Evolutionary conservation across 1,140 invertebrate species (phyloP).

Genomic region (Argopecten irradians): DNA sequence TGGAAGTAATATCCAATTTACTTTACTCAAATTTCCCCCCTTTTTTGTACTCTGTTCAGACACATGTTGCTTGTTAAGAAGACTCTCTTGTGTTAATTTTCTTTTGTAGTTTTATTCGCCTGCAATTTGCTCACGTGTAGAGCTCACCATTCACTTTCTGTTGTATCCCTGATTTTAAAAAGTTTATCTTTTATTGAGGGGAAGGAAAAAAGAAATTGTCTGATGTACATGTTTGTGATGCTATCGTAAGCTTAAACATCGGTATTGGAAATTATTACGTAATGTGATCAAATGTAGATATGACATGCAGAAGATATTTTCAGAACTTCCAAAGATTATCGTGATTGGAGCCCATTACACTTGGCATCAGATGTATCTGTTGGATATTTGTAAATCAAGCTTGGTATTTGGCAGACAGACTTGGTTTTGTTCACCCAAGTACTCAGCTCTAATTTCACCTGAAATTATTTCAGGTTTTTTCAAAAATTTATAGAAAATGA

Average conservation of each 20-base stretch:
- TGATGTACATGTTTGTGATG: neutral
- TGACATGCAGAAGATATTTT: neutral
- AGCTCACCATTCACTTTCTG: neutral
- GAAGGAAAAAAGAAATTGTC: neutral
- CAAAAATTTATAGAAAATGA: neutral
- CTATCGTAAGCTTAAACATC: neutral
- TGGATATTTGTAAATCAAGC: neutral
- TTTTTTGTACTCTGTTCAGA: neutral
- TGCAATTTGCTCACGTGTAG: neutral
- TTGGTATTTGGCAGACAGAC: neutral
- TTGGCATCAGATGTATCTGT: neutral
- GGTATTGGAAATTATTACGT: neutral
- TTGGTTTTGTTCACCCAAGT: neutral
- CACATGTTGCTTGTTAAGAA: neutral
- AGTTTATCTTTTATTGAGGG: neutral
- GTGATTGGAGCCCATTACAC: neutral
- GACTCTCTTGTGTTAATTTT: neutral
- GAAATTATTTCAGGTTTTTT: neutral
- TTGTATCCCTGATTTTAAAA: neutral
- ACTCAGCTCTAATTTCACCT: neutral
- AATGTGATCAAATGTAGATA: neutral
- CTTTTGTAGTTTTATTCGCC: neutral
- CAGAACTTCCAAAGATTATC: conserved; percentile 1
- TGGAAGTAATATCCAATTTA: neutral
- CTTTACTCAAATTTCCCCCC: neutral